Percentiles rank a stretch among this genome's conserved stretches.
phyloP scores from a whole-genome alignment of 2,888 invertebrate genomes.

The Hirudinaria manillensis region DNA sequence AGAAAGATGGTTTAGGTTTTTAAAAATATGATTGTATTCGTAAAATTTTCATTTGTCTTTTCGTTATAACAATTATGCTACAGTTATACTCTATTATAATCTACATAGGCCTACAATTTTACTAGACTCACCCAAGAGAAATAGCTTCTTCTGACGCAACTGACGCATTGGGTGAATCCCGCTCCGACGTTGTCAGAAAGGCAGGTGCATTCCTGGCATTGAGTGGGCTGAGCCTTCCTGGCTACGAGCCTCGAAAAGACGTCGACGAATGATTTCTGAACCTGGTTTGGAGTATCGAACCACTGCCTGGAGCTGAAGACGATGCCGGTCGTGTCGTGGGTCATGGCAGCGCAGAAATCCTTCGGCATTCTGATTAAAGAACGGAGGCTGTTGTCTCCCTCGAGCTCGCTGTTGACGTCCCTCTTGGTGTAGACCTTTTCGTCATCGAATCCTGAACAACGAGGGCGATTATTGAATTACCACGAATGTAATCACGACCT shows the following conservation, averaged over 20 bases:
- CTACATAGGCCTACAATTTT: too few species aligned
- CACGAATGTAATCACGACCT: neutral
- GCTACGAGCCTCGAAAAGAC: slow-evolving; percentile 51
- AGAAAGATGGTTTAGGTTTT: too few species aligned
- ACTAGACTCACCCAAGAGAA: neutral
- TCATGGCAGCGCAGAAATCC: slow-evolving; percentile 63
- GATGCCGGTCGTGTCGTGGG: slow-evolving; percentile 64
- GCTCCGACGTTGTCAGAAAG: slow-evolving; percentile 52
- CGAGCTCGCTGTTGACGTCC: slow-evolving; percentile 60
- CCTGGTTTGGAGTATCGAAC: slow-evolving; percentile 37
- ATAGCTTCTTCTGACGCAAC: slow-evolving; percentile 38
- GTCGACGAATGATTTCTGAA: slow-evolving; percentile 50
- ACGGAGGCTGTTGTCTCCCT: slow-evolving; percentile 68
- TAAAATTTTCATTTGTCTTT: too few species aligned
- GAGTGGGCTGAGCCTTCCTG: slow-evolving; percentile 47
- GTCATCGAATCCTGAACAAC: slow-evolving; percentile 44
- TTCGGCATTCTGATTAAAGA: slow-evolving; percentile 43
- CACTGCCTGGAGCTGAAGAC: slow-evolving; percentile 61
- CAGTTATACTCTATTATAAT: too few species aligned
- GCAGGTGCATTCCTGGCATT: slow-evolving; percentile 56
- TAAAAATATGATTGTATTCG: too few species aligned
- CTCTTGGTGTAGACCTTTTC: slow-evolving; percentile 72
- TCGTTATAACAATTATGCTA: too few species aligned
- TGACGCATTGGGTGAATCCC: slow-evolving; percentile 51
- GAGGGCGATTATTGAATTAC: neutral